A percentile compares a stretch with the other conserved stretches of the same genome.
Conservation (phyloP, 2,113 vertebrate species). For the Amazona guildingii region DNA sequence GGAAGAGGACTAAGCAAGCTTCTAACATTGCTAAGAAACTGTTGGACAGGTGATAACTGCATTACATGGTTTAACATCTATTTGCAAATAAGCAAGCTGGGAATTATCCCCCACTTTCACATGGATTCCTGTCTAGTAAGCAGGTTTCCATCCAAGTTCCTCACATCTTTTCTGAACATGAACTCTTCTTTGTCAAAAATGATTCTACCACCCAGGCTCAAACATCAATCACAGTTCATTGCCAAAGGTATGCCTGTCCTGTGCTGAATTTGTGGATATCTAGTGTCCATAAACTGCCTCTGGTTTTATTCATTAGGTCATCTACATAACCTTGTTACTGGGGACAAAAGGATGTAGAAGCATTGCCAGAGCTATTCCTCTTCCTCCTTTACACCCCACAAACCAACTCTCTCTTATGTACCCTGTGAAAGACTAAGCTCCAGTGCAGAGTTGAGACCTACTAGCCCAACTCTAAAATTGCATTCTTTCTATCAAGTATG, state of each 20-base stretch:
- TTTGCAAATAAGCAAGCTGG: neutral
- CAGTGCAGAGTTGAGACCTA: neutral
- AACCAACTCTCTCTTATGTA: neutral
- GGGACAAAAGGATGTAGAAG: neutral
- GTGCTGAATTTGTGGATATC: neutral
- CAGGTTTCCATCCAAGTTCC: neutral
- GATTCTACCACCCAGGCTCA: neutral
- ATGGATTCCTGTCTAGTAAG: neutral
- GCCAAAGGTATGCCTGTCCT: neutral
- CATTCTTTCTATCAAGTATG: neutral
- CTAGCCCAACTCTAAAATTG: neutral
- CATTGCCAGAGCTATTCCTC: neutral
- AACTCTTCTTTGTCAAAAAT: neutral
- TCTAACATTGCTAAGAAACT: neutral
- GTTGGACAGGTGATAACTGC: fast-evolving
- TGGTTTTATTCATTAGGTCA: neutral
- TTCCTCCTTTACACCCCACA: neutral
- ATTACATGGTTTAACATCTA: neutral
- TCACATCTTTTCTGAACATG: neutral
- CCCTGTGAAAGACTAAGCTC: neutral
- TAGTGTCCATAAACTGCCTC: neutral
- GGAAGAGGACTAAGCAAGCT: neutral
- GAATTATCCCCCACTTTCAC: neutral
- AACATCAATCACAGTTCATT: neutral
- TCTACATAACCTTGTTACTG: neutral